A percentile compares a stretch with the other conserved stretches of the same genome.
Conservation (phyloP, 2,888 invertebrate species). For the Ophraella communa region DNA sequence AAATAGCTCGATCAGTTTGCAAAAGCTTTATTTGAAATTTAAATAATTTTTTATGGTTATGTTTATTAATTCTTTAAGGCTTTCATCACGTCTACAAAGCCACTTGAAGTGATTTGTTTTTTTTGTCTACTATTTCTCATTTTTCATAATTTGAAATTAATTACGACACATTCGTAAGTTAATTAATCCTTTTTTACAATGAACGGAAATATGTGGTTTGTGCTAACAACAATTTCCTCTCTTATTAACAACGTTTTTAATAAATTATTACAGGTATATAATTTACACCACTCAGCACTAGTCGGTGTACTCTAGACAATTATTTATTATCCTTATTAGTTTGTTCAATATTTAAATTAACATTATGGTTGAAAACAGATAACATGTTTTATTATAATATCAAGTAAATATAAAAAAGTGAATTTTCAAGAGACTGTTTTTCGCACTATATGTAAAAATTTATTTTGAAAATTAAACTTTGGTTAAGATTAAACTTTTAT, state of each 20-base stretch:
- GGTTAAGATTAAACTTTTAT: too few relatives aligned
- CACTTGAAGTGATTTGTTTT: too few relatives aligned
- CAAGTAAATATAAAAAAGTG: slow-evolving; percentile 15
- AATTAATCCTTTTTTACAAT: slow-evolving; percentile 2
- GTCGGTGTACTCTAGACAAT: slow-evolving; percentile 1
- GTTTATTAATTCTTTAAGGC: too few relatives aligned
- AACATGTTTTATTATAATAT: slow-evolving; percentile 36
- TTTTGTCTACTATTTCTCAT: too few relatives aligned
- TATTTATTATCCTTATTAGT: background rate
- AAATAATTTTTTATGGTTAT: too few relatives aligned
- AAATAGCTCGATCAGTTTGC: too few relatives aligned
- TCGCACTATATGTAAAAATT: too few relatives aligned
- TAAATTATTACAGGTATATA: background rate
- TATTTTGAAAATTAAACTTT: too few relatives aligned
- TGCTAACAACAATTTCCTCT: slow-evolving; percentile 3
- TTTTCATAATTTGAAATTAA: background rate
- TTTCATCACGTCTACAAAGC: too few relatives aligned
- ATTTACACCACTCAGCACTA: slow-evolving; percentile 13
- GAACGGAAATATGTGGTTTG: background rate
- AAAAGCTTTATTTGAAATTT: too few relatives aligned
- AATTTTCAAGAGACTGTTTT: background rate
- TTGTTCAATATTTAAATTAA: slow-evolving; percentile 37
- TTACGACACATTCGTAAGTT: background rate
- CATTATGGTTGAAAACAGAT: slow-evolving; percentile 39
- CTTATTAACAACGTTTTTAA: background rate